These are phyloP conservation scores for Synodontis membranacea DNA, from an alignment of 2,113 vertebrate genomes.

Conservation along the genomic window DNA sequence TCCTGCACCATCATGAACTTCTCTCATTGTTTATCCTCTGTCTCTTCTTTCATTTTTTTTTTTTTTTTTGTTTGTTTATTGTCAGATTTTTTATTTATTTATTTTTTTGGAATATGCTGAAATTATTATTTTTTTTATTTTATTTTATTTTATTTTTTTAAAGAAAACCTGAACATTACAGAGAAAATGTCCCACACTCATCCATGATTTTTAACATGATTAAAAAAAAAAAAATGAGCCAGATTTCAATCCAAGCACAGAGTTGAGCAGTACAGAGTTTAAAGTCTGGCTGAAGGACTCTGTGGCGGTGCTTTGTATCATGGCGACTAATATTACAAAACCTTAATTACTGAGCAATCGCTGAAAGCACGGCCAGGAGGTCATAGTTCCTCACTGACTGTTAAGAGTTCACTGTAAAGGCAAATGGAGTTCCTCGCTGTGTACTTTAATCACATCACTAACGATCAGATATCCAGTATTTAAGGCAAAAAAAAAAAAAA, in stretches of 20 bases:
- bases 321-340: neutral
- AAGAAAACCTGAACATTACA: neutral
- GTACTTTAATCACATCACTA: slow-evolving; percentile 4
- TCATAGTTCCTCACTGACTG: neutral
- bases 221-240: neutral
- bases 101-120: neutral
- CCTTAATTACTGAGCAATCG: neutral
- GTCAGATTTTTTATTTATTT: too few relatives aligned
- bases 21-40: neutral
- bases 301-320: neutral
- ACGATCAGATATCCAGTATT: neutral
- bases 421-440: too few relatives aligned
- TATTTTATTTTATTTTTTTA: neutral
- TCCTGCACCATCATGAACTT: too few relatives aligned
- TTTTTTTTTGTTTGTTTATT: neutral
- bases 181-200: neutral
- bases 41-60: neutral
- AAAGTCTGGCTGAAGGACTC: neutral
- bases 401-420: neutral
- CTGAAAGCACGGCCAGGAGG: neutral
- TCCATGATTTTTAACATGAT: too few relatives aligned
- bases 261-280: neutral
- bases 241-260: neutral
- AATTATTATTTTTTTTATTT: too few relatives aligned
- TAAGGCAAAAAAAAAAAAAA: neutral